Evolutionary conservation across 2,113 vertebrate genomes (phyloP), one percentile per base, ranked within the genome.

Genomic region (Argyrosomus japonicus): DNA sequence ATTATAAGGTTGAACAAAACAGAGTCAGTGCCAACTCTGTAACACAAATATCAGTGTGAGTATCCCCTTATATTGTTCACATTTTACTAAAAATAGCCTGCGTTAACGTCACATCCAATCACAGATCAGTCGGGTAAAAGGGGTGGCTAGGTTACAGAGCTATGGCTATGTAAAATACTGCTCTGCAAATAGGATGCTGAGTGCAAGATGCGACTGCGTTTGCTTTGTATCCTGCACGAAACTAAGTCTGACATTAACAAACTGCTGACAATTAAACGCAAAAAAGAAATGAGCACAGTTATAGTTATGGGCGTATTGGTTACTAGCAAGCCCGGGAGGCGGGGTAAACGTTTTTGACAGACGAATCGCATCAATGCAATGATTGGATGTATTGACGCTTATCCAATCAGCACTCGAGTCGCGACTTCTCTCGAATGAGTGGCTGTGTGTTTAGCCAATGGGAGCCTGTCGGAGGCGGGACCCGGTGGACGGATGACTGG

Each of bases 11-110:
- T 48, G 19, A 60, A 81, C 43, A 47, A 17, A 68, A 19, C 5
- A 36, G 6, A 17, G 45, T 70, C 36, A 2, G 36, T 9, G 32
- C 19, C n/a, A 83, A 17, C 57, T 64, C 18, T 75, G 29, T 40
- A 68, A 76, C 79, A 82, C 57, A 71, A 84, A 71, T 83, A 51
- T 73, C 23, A 70, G 11, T 47, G 29, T 78, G 70, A 85, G 85
- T 92, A 86, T 84, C 36, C 53, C 81, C 77, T 88, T 86, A 88
- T 91, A 93, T 92, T 93, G 13, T 91, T 94, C 85, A 87, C 88
- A 92, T 91, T 88, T 89, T 83, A 91, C 95, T 95, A 95, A 93
- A 95, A 95, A 95, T 95, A 96, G 93, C 87, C 47, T 45, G 43
- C 69, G 71, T 78, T 88, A 89, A 82, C 91, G 88, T 93, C 90